These are phyloP conservation scores for Myiopsitta monachus DNA, from an alignment of 2,113 vertebrate species.

Conservation along the genomic window DNA sequence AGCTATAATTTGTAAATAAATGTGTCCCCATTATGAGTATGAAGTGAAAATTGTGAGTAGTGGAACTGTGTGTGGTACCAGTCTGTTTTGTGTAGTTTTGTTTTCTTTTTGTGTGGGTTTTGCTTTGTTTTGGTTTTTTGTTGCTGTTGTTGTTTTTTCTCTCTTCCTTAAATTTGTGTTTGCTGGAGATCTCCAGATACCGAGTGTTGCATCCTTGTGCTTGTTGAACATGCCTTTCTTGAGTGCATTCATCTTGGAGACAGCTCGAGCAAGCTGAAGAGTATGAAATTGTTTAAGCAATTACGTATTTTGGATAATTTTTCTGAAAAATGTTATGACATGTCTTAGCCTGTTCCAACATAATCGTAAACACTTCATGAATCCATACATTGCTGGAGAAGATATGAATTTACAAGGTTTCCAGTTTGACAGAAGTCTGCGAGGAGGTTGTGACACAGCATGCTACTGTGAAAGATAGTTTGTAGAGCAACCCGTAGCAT, in stretches of 20 bases:
- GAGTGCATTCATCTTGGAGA: neutral
- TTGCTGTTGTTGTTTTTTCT: neutral
- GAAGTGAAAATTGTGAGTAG: neutral
- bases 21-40: neutral
- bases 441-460: neutral
- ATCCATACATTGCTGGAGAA: neutral
- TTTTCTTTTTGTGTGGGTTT: neutral
- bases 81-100: neutral
- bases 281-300: neutral
- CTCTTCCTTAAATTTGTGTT: neutral
- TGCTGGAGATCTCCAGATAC: neutral
- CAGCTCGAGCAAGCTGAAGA: neutral
- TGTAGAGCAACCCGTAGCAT: neutral
- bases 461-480: neutral
- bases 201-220: neutral
- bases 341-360: neutral
- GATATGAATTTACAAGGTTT: neutral
- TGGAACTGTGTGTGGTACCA: neutral
- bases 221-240: neutral
- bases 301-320: neutral
- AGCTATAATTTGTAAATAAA: neutral
- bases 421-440: neutral
- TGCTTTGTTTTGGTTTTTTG: neutral
- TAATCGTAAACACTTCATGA: neutral
- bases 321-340: neutral